Evolutionary conservation across 2,888 invertebrate species (phyloP).

Genomic region (Helleia helle): DNA sequence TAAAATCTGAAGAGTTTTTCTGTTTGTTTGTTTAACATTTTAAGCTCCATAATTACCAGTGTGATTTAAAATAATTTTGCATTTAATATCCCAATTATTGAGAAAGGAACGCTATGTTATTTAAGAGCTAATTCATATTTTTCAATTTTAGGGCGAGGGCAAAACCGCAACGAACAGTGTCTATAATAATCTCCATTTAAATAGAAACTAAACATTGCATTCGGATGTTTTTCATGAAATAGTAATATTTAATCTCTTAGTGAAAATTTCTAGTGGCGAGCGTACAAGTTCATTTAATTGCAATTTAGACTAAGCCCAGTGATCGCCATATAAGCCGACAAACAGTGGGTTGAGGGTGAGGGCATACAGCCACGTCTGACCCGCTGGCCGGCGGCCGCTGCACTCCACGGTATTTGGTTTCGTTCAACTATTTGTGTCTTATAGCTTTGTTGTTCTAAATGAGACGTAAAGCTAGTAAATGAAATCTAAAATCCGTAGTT

Average conservation of each 20-base stretch:
- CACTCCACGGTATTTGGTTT: conserved; percentile 39
- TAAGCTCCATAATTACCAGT: no score
- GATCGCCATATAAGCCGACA: conserved; percentile 52
- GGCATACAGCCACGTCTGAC: conserved; percentile 30
- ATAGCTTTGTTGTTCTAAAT: neutral
- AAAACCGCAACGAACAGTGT: no score
- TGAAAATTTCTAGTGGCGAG: conserved; percentile 13
- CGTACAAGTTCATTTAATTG: conserved; percentile 46
- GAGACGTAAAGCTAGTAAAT: no score
- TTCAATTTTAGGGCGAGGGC: no score
- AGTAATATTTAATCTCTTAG: conserved; percentile 15
- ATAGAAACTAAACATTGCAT: neutral
- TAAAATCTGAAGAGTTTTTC: no score
- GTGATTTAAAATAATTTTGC: no score
- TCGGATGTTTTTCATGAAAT: conserved; percentile 1
- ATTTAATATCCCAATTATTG: no score
- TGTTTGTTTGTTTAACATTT: no score
- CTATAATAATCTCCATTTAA: neutral
- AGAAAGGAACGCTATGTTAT: no score
- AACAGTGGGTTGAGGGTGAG: conserved; percentile 41
- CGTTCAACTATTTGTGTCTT: conserved; percentile 31
- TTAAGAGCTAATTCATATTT: no score
- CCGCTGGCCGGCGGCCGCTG: no score
- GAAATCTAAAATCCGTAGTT: no score
- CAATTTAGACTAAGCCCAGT: conserved; percentile 56